Base-by-base conservation (phyloP, 2,113 vertebrate genomes). In the Aleadryas rufinucha region DNA sequence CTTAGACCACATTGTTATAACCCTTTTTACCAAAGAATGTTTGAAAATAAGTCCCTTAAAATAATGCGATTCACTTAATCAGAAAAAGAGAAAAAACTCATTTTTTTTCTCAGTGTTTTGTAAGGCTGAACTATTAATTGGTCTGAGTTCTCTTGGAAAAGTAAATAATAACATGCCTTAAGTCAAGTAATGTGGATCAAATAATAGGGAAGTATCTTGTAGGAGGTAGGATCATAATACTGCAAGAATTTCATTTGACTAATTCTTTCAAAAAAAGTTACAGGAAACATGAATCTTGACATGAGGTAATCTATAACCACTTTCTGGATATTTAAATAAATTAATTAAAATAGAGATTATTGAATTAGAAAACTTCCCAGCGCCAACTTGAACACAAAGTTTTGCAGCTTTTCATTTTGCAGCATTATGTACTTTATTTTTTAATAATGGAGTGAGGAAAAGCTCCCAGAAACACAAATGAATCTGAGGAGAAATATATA, bases 1-100 rank as follows among this genome's bases (percentile, higher is more conserved):
- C 19, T 71, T 63, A 45, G 11, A 42, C 39, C 7, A 79, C 9
- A 19, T 2, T 28, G 4, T 30, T 69, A 16, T 9, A 49, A n/a
- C 2, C 0, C 21, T 49, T 83, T 69, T 26, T 65, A 75, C 4
- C 5, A 69, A 79, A 56, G 7, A 41, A 28, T 17, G 5, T 41
- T 28, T 80, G 17, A 75, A 86, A 65, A 39, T 45, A 76, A 57
- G 6, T 27, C 24, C 10, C 12, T 59, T 75, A 83, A 85, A 86
- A 71, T 49, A 3, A 22, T 0, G 1, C 35, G 11, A 33, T 53
- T 83, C 4, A 13, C 2, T 63, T 28, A 82, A 57, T 44, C 6
- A 26, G 41, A 37, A 59, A 81, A 75, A 61, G 5, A 33, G 15
- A 6, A 7, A 52, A 82, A 59, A 1, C 0, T 0, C 8, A 33